These are phyloP conservation scores for Teleogryllus occipitalis DNA, from an alignment of 1,140 invertebrate species.

Conservation along the genomic window DNA sequence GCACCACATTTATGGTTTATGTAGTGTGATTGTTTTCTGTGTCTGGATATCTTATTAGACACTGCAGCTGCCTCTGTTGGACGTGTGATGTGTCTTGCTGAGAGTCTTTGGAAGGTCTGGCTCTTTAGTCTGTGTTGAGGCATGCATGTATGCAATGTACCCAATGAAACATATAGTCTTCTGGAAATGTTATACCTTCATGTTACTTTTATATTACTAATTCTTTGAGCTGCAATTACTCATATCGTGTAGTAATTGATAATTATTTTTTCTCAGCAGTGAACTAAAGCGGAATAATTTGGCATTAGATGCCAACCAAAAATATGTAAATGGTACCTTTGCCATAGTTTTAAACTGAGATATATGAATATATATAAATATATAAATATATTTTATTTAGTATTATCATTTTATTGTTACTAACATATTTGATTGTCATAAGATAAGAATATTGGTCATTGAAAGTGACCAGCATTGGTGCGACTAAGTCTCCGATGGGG, in stretches of 20 bases:
- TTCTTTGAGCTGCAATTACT: constrained; percentile 1
- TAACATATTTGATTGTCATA: constrained; percentile 10
- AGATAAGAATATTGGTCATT: constrained; percentile 5
- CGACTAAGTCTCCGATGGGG: constrained; percentile 8
- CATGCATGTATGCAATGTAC: background rate
- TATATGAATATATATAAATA: constrained; percentile 15
- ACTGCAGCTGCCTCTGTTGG: background rate
- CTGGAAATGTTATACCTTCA: background rate
- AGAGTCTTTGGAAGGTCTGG: background rate
- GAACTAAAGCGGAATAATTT: constrained; percentile 16
- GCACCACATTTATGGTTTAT: background rate
- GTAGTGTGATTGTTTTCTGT: constrained; percentile 4
- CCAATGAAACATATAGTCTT: background rate
- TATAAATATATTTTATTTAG: constrained; percentile 18
- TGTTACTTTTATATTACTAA: constrained; percentile 2
- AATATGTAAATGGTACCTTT: constrained; percentile 13
- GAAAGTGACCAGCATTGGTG: constrained; percentile 13
- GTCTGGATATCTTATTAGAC: background rate
- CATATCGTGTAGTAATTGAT: constrained; percentile 9
- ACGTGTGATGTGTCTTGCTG: background rate
- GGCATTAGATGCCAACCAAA: constrained; percentile 15
- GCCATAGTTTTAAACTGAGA: constrained; percentile 15
- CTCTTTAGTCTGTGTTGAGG: background rate
- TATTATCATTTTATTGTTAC: constrained; percentile 16
- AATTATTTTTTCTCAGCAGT: constrained; percentile 8